Evolutionary conservation across 1,140 invertebrate species (phyloP).

Genomic region (Lasioglossum albipes): DNA sequence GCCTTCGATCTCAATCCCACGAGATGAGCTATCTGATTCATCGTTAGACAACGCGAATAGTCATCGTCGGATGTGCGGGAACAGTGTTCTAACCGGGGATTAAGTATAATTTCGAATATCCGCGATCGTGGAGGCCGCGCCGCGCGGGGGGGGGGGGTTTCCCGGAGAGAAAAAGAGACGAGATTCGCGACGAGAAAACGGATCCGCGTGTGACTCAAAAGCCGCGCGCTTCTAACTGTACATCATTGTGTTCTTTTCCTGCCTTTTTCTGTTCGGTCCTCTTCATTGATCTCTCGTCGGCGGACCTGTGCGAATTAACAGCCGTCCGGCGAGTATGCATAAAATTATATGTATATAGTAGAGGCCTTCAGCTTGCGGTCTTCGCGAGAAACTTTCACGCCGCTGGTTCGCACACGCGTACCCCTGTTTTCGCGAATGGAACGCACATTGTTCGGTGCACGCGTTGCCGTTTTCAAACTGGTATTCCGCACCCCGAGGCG

Average conservation of each 20-base stretch:
- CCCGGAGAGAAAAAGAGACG: no score
- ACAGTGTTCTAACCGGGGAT: conserved; percentile 49
- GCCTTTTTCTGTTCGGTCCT: not conserved
- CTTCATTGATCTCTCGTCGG: not conserved
- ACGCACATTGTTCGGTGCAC: conserved; percentile 6
- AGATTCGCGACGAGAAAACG: conserved; percentile 28
- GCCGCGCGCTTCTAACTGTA: conserved; percentile 42
- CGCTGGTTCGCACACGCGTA: conserved; percentile 38
- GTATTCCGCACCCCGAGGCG: not conserved
- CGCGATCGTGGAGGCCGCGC: conserved; percentile 10
- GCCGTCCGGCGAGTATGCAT: conserved; percentile 32
- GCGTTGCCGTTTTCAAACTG: not conserved
- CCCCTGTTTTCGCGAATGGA: conserved; percentile 46
- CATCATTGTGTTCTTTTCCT: conserved; percentile 33
- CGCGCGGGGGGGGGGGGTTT: not conserved
- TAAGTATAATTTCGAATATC: conserved; percentile 50
- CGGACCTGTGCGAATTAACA: conserved; percentile 31
- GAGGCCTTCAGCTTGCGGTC: conserved; percentile 4
- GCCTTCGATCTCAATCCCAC: conserved; percentile 5
- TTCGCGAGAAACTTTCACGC: conserved; percentile 55
- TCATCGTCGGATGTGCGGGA: conserved; percentile 22
- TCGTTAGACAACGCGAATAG: conserved; percentile 34
- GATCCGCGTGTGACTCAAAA: conserved; percentile 27
- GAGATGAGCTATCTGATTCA: conserved; percentile 28
- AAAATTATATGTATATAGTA: conserved; percentile 23